phyloP scores from a whole-genome alignment of 2,888 invertebrate genomes.

The Neoascia interrupta region DNA sequence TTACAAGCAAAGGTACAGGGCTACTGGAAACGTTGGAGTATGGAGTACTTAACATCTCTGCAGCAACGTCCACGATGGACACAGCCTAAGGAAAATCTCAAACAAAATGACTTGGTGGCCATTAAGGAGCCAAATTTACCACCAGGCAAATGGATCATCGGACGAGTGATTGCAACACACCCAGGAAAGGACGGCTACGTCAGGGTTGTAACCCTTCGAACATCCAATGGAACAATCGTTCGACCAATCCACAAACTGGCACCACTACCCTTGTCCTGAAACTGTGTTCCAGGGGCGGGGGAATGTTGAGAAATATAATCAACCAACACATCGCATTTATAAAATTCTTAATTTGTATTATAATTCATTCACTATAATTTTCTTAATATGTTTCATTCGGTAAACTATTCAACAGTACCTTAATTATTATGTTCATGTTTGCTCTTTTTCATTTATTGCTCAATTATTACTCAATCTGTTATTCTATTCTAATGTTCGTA shows the following conservation, averaged over 20 bases:
- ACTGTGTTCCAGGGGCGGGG: background rate
- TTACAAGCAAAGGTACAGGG: background rate
- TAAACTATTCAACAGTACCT: too few species aligned
- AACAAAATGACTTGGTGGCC: constrained; percentile 1
- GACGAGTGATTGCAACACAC: background rate
- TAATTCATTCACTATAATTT: too few species aligned
- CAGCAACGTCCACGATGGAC: constrained; percentile 2
- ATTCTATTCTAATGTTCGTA: too few species aligned
- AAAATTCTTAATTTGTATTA: too few species aligned
- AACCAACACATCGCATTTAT: too few species aligned
- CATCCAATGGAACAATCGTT: too few species aligned
- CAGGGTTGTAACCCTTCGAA: constrained; percentile 12
- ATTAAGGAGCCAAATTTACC: constrained; percentile 1
- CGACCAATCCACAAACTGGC: background rate
- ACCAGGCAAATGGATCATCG: constrained; percentile 12
- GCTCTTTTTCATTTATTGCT: too few species aligned
- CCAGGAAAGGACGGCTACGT: constrained; percentile 6
- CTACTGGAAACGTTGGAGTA: background rate
- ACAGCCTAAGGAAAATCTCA: too few species aligned
- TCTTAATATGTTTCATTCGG: too few species aligned
- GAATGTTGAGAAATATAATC: background rate
- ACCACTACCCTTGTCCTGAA: background rate
- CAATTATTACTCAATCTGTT: too few species aligned
- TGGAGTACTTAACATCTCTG: background rate
- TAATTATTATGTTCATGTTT: too few species aligned